Conservation (phyloP, 2,888 invertebrate species). For the Melanchra persicariae region DNA sequence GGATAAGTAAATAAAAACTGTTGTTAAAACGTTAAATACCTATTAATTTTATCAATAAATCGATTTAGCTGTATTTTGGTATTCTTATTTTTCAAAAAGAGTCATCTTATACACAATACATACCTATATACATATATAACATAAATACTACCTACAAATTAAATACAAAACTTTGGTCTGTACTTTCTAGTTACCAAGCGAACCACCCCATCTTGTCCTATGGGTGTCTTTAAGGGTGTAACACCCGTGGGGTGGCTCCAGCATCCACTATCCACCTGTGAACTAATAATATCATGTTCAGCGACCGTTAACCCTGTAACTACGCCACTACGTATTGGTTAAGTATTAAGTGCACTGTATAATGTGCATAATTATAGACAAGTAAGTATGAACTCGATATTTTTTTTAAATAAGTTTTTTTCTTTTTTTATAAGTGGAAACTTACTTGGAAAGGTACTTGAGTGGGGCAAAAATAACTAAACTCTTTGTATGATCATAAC, state of each 20-base stretch:
- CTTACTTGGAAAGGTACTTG: too few species aligned
- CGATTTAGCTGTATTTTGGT: too few species aligned
- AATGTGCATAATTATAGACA: not conserved
- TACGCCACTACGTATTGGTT: conserved; percentile 10
- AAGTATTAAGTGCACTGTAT: not conserved
- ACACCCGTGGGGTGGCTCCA: conserved; percentile 40
- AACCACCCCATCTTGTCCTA: conserved; percentile 43
- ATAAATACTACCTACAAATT: not conserved
- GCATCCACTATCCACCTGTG: conserved; percentile 53
- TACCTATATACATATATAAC: too few species aligned
- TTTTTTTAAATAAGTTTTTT: too few species aligned
- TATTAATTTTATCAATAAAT: not conserved
- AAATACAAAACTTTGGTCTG: conserved; percentile 25
- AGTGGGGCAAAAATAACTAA: too few species aligned
- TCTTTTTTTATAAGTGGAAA: too few species aligned
- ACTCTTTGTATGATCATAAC: too few species aligned
- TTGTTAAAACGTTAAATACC: too few species aligned
- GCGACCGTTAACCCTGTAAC: conserved; percentile 46
- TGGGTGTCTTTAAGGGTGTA: conserved; percentile 42
- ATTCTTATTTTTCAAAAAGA: too few species aligned
- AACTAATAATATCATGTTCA: conserved; percentile 52
- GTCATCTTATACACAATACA: too few species aligned
- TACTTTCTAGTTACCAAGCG: conserved; percentile 20
- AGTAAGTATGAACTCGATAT: too few species aligned
- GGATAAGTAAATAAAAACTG: too few species aligned